Conservation (phyloP, 2,797 vertebrate species). For the Choloepus didactylus region DNA sequence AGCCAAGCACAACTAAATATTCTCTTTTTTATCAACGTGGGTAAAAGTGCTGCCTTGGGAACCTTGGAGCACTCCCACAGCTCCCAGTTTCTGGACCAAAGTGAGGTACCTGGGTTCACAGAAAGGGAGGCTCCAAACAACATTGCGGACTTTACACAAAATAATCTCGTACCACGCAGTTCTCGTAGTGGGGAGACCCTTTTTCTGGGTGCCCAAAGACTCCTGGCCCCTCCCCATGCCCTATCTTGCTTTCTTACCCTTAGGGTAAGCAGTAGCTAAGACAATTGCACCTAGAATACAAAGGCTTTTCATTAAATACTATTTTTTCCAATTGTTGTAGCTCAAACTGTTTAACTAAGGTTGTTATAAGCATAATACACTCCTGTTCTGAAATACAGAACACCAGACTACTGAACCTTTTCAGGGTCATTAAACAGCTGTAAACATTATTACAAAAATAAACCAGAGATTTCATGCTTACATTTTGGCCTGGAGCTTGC, state of each 20-base stretch:
- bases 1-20: conserved; percentile 75
- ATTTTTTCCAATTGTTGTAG: conserved; percentile 80
- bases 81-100: not conserved
- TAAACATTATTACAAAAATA: conserved; percentile 94
- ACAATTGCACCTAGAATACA: conserved; percentile 75
- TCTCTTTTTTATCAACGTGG: conserved; percentile 33
- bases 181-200: conserved; percentile 32
- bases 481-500: conserved; percentile 92
- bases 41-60: conserved; percentile 74
- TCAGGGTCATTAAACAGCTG: conserved; percentile 93
- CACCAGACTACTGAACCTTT: conserved; percentile 90
- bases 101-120: conserved; percentile 77
- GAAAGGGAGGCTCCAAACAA: conserved; percentile 78
- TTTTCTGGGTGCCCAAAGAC: conserved; percentile 63
- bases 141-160: conserved; percentile 57
- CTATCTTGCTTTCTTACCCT: conserved; percentile 4
- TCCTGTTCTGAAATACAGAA: conserved; percentile 90
- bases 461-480: conserved; percentile 92
- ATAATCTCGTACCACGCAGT: conserved; percentile 46
- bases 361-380: conserved; percentile 88
- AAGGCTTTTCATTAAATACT: conserved; percentile 86
- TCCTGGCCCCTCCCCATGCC: conserved; percentile 54
- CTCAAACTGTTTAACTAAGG: conserved; percentile 87
- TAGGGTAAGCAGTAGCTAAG: conserved; percentile 62
- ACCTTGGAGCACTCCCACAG: conserved; percentile 64